Percentiles rank a stretch among this genome's conserved stretches.
Evolutionary conservation across 2,888 invertebrate species (phyloP).

Genomic region (Pollenia amentaria): DNA sequence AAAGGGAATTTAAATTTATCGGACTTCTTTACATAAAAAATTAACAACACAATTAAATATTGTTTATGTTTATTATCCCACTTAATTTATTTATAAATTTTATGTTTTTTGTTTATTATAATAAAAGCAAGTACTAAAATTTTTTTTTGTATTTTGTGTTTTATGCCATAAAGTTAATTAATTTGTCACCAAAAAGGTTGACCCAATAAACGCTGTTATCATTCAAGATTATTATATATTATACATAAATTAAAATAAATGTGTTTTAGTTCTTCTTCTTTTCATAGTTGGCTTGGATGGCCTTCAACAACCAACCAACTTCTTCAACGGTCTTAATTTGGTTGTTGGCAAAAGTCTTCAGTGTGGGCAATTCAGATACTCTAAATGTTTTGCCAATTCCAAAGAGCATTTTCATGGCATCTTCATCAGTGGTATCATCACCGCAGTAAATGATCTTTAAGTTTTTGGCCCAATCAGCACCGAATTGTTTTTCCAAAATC

Average conservation of each 20-base stretch:
- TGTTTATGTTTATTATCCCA: slow-evolving; percentile 34
- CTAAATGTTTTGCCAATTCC: slow-evolving; percentile 90
- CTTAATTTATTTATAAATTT: slow-evolving; percentile 60
- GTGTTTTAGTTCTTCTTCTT: slow-evolving; percentile 80
- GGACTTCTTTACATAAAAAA: neutral
- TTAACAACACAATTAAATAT: neutral
- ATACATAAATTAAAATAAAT: slow-evolving; percentile 21
- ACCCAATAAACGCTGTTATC: slow-evolving; percentile 38
- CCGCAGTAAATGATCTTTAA: slow-evolving; percentile 93
- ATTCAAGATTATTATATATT: slow-evolving; percentile 46
- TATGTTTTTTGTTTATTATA: slow-evolving; percentile 55
- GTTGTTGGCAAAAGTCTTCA: slow-evolving; percentile 90
- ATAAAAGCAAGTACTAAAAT: slow-evolving; percentile 57
- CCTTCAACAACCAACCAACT: slow-evolving; percentile 89
- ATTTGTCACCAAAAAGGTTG: slow-evolving; percentile 43
- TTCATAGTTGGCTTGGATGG: slow-evolving; percentile 86
- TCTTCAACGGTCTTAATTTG: slow-evolving; percentile 91
- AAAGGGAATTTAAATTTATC: neutral
- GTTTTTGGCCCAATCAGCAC: slow-evolving; percentile 91
- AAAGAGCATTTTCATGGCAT: slow-evolving; percentile 91
- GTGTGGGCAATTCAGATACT: slow-evolving; percentile 89
- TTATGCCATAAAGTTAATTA: slow-evolving; percentile 41
- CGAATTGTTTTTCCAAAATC: slow-evolving; percentile 90
- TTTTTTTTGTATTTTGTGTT: slow-evolving; percentile 27
- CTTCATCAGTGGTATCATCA: slow-evolving; percentile 95